Conservation (phyloP, 2,113 vertebrate species). For the Formicarius rufipectus region DNA sequence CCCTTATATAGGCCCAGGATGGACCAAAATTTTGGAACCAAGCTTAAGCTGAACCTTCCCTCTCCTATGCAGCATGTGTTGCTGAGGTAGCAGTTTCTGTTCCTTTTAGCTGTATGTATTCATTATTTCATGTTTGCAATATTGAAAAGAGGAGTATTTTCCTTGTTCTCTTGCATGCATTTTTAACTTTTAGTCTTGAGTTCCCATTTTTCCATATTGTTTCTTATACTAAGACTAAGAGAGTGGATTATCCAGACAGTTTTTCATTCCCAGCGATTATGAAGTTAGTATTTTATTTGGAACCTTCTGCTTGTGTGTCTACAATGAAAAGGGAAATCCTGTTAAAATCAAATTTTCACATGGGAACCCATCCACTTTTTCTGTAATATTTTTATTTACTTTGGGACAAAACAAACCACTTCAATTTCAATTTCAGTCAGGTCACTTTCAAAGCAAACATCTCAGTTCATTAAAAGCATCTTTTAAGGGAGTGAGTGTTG, state of each 20-base stretch:
- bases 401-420: not conserved
- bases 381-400: not conserved
- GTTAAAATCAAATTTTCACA: not conserved
- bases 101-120: not conserved
- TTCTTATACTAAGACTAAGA: not conserved
- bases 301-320: not conserved
- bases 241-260: not conserved
- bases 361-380: not conserved
- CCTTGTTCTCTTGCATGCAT: not conserved
- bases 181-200: not conserved
- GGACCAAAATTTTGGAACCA: not conserved
- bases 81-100: not conserved
- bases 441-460: not conserved
- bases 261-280: not conserved
- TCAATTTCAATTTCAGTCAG: rapidly evolving
- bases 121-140: not conserved
- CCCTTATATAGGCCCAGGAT: not conserved
- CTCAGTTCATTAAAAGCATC: not conserved
- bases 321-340: not conserved
- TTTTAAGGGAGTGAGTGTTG: not conserved
- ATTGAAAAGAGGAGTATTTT: not conserved
- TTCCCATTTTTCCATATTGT: not conserved
- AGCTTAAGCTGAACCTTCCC: not conserved
- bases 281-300: not conserved
- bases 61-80: not conserved